Evolutionary conservation across 2,888 invertebrate genomes (phyloP).

Genomic region (Trachelus tabidus): DNA sequence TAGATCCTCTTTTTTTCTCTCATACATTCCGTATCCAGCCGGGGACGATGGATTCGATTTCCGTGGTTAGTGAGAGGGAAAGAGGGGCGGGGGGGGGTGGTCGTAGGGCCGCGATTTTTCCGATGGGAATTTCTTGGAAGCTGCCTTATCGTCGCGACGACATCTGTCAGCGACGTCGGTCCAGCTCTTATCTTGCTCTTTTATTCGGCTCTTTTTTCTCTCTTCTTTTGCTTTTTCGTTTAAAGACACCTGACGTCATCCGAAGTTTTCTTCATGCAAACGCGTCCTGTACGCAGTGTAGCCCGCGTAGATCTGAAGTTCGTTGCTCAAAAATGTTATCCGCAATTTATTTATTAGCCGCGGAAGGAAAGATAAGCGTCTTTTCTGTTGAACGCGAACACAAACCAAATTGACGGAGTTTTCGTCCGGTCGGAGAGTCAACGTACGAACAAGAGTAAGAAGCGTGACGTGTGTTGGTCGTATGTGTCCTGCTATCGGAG

Average conservation of each 20-base stretch:
- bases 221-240: not conserved
- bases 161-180: not conserved
- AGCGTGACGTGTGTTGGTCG: constrained; percentile 33
- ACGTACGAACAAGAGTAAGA: constrained; percentile 29
- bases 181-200: not conserved
- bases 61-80: not conserved
- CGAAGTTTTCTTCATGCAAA: not conserved
- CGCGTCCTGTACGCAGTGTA: not conserved
- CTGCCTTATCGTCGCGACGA: not conserved
- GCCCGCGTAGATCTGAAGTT: too few relatives aligned
- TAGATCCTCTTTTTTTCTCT: not conserved
- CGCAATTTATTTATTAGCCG: not conserved
- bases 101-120: not conserved
- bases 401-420: not conserved
- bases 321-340: not conserved
- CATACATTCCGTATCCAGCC: not conserved
- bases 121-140: not conserved
- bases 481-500: constrained; percentile 47
- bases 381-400: not conserved
- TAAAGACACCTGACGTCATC: not conserved
- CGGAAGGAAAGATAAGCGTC: not conserved
- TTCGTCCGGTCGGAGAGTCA: constrained; percentile 11
- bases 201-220: not conserved
- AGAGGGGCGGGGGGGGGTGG: too few relatives aligned
- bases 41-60: not conserved